Base-by-base conservation (phyloP, 1,140 invertebrate species). In the Tetraneura akinire region DNA sequence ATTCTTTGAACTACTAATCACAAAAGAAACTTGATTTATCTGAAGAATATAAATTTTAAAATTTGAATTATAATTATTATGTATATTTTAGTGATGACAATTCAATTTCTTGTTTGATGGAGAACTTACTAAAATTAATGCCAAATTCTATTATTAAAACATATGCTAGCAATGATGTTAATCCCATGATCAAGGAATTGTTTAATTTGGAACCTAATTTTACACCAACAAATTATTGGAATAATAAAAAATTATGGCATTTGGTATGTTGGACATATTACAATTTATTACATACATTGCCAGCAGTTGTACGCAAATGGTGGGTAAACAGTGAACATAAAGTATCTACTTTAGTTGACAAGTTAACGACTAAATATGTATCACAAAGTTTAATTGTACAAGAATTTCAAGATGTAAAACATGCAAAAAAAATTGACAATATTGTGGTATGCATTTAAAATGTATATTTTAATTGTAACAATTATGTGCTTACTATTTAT, bases 271-370 rank as follows among this genome's bases (percentile, higher is more conserved):
- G 89, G 86, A 84, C 93, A 37, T 92, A 92, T 83, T 86, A 87
- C 14, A 88, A 89, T 80, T 86, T 89, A 68, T 84, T 95, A 45
- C 87, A 89, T 53, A 88, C 89, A 82, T 85, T 95, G 82, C 93
- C 93, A n/a, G 93, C 92, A 49, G 87, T 93, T 66, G 91, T 93
- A 4, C 88, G 94, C 23, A 90, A 91, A 83, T 97, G 95, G 94
- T 95, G 92, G 90, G 47, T 74, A 3, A 88, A 90, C 57, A 85
- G 88, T 3, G 92, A 94, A 29, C 89, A 91, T 74, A 88, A 90
- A 83, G 88, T 90, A 13, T 88, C 90, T 49, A 88, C 88, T 70
- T 87, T 91, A 74, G 90, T 96, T 6, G 93, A 96, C 82, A 90
- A 89, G 84, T 89, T 94, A 29, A 95, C 94, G 11, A 87, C 88